phyloP scores from a whole-genome alignment of 2,888 invertebrate genomes.

The Hirtodrosophila cameraria region DNA sequence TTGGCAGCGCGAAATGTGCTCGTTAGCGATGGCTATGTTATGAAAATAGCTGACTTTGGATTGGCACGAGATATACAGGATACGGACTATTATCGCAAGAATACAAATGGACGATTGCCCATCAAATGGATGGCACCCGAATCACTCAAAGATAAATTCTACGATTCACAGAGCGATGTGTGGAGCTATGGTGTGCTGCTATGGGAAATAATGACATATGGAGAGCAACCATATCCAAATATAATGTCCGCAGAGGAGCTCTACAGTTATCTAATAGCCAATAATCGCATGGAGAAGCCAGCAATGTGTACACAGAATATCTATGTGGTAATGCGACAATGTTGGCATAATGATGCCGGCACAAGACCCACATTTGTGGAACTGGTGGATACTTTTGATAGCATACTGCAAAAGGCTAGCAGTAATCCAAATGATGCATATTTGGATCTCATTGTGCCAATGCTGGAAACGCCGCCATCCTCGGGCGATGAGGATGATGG shows the following conservation, averaged over 20 bases:
- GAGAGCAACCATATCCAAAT: constrained; percentile 99
- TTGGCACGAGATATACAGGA: constrained; percentile 97
- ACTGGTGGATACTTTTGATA: constrained; percentile 94
- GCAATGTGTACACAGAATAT: constrained; percentile 97
- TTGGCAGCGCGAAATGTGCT: constrained; percentile 98
- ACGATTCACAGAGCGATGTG: constrained; percentile 95
- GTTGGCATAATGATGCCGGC: constrained; percentile 97
- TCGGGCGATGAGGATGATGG: constrained; percentile 87
- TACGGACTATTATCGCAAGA: constrained; percentile 98
- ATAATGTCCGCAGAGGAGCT: constrained; percentile 97
- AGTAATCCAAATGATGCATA: constrained; percentile 91
- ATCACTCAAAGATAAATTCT: constrained; percentile 96
- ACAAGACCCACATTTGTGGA: constrained; percentile 95
- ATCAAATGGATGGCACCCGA: constrained; percentile 99
- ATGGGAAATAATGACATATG: constrained; percentile 99
- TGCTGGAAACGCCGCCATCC: constrained; percentile 93
- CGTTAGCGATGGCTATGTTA: constrained; percentile 95
- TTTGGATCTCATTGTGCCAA: constrained; percentile 93
- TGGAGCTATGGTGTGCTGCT: constrained; percentile 98
- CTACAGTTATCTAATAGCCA: constrained; percentile 94
- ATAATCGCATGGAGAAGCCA: constrained; percentile 98
- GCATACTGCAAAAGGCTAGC: constrained; percentile 88
- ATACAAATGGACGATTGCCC: constrained; percentile 97
- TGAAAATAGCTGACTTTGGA: constrained; percentile 99
- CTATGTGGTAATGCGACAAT: constrained; percentile 98